A percentile compares a stretch with the other conserved stretches of the same genome.
Conservation (phyloP, 2,797 vertebrate genomes). For the Mormyrus proboscirostris region DNA sequence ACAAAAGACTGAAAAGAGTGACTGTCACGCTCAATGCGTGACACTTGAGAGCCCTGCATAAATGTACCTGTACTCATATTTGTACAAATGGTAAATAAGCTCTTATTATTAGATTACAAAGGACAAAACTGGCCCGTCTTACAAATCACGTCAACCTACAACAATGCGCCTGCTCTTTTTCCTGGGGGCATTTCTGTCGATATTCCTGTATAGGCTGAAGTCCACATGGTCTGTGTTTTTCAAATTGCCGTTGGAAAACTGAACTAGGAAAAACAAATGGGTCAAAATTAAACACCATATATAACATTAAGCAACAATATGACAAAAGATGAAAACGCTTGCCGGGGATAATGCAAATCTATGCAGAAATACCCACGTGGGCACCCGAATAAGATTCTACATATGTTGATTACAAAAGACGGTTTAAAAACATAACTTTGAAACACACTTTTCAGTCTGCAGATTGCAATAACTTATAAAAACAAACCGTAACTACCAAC, state of each 20-base stretch:
- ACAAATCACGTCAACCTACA: conserved; percentile 55
- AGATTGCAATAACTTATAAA: neutral
- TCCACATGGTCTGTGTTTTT: conserved; percentile 56
- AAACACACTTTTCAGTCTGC: neutral
- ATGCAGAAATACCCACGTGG: neutral
- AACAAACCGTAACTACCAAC: conserved; percentile 47
- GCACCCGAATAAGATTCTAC: neutral
- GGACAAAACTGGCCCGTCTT: neutral
- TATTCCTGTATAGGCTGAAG: conserved; percentile 67
- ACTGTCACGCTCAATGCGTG: too few relatives aligned
- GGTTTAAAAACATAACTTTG: conserved; percentile 70
- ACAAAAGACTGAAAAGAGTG: too few relatives aligned
- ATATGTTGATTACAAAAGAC: neutral
- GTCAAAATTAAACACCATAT: neutral
- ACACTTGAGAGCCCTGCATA: too few relatives aligned
- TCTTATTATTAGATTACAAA: neutral
- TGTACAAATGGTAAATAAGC: neutral
- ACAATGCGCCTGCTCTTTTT: conserved; percentile 68
- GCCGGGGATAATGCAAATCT: neutral
- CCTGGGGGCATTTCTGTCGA: conserved; percentile 64
- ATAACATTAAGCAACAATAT: neutral
- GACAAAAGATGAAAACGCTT: neutral
- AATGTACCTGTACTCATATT: neutral
- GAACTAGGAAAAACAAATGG: conserved; percentile 56
- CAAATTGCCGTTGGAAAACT: conserved; percentile 80